Evolutionary conservation across 1,140 invertebrate species (phyloP), one percentile per base, ranked within the genome.

Genomic region (Bombyx mandarina): DNA sequence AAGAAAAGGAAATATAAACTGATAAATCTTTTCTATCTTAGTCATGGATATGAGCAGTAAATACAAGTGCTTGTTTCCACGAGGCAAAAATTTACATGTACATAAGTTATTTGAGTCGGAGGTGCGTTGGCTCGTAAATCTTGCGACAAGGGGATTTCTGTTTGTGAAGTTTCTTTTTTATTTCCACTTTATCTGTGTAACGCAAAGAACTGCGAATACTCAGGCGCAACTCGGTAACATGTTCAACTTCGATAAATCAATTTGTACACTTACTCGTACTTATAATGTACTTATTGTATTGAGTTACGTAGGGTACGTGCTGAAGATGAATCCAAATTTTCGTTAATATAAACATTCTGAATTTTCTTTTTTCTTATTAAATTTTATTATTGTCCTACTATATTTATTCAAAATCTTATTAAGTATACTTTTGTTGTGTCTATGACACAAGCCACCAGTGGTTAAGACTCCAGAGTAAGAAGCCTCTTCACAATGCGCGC

Each of bases 181-280:
- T 85, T 83, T 83, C 69, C 73, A 75, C 77, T 86, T 82, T 86
- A 86, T 85, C 82, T 81, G 76, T 80, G 75, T 80, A 82, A 77
- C 63, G 77, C 73, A 78, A 85, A 82, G 69, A 74, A 73, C 77
- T 77, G 73, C 63, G 79, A 79, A 76, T 85, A 82, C 82, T 83
- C 82, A 71, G 71, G 78, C 81, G 76, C 79, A 82, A 82, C 73
- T 77, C 77, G 63, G 53, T 62, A 72, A 67, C 73, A 68, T 68
- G 79, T 78, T 79, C 77, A 85, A 86, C 83, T 86, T 86, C 75
- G 81, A 86, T 85, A 86, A 86, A 86, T 86, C 83, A 85, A 86
- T 86, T 86, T 86, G 79, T 84, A 76, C 81, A 80, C 75, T 84
- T 80, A 78, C 73, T 63, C 78, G 80, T 83, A 81, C 79, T 82